These are phyloP conservation scores for Halocynthia roretzi DNA, from an alignment of 23 tunicate genomes.

Conservation along the genomic window DNA sequence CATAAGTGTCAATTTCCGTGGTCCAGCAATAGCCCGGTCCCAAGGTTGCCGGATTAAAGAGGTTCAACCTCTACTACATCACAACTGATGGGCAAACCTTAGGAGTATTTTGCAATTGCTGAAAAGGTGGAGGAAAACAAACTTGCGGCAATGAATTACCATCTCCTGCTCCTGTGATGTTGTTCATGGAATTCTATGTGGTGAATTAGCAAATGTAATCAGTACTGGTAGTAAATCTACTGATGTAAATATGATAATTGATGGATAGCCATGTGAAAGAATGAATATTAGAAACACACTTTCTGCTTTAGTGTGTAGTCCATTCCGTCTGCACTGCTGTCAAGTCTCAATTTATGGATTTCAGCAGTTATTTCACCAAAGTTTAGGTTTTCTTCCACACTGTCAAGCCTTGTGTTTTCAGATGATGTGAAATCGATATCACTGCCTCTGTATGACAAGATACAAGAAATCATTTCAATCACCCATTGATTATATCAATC, in stretches of 20 bases:
- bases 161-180: conserved; percentile 13
- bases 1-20: too few relatives aligned
- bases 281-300: background rate
- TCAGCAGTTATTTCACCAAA: conserved; percentile 79
- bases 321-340: conserved; percentile 57
- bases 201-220: background rate
- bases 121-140: conserved; percentile 42
- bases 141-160: conserved; percentile 4
- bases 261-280: background rate
- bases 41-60: too few relatives aligned
- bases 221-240: too few relatives aligned
- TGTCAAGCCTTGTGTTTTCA: conserved; percentile 45
- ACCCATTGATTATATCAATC: too few relatives aligned
- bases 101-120: conserved; percentile 51
- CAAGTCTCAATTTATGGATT: conserved; percentile 72
- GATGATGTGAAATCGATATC: conserved; percentile 12
- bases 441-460: conserved; percentile 10
- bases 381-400: conserved; percentile 40
- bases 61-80: too few relatives aligned
- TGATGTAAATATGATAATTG: too few relatives aligned
- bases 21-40: too few relatives aligned
- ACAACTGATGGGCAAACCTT: conserved; percentile 7
- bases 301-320: conserved; percentile 23
- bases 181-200: conserved; percentile 4
- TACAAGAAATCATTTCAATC: background rate